These are phyloP conservation scores for Drosophila barbarae DNA, from an alignment of 2,888 invertebrate genomes.

Conservation along the genomic window DNA sequence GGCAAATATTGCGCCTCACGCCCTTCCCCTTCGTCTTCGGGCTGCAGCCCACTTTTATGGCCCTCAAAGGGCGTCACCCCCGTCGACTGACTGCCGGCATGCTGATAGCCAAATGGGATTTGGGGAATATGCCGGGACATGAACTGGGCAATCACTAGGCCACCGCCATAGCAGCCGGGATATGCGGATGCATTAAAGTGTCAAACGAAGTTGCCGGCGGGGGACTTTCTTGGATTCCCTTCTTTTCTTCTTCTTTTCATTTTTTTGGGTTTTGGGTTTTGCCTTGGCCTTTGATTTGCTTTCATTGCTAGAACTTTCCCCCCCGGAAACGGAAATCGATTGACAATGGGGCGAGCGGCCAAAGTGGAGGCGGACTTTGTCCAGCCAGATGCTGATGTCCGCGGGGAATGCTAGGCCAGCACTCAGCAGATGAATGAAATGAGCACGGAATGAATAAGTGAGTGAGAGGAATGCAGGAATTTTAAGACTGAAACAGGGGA, in stretches of 20 bases:
- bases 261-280: background rate
- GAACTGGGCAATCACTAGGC: conserved; percentile 2
- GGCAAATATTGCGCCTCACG: conserved; percentile 62
- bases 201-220: conserved; percentile 49
- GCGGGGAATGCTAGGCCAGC: conserved; percentile 5
- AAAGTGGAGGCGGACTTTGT: background rate
- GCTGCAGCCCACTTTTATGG: conserved; percentile 54
- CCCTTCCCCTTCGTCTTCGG: background rate
- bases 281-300: conserved; percentile 52
- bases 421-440: conserved; percentile 24
- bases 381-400: background rate
- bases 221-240: conserved; percentile 29
- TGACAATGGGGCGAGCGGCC: conserved; percentile 10
- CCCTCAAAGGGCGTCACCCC: conserved; percentile 42
- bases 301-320: conserved; percentile 24
- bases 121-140: conserved; percentile 56
- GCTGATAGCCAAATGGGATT: conserved; percentile 72
- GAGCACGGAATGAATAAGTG: conserved; percentile 11
- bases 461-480: background rate
- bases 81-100: conserved; percentile 13
- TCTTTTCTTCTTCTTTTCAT: background rate
- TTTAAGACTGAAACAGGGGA: background rate
- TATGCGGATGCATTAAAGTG: conserved; percentile 53
- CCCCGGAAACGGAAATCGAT: conserved; percentile 23
- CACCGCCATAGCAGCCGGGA: background rate